Percentiles rank a stretch among this genome's conserved stretches.
phyloP scores from a whole-genome alignment of 2,888 invertebrate species.

The Chrysopilus asiliformis region DNA sequence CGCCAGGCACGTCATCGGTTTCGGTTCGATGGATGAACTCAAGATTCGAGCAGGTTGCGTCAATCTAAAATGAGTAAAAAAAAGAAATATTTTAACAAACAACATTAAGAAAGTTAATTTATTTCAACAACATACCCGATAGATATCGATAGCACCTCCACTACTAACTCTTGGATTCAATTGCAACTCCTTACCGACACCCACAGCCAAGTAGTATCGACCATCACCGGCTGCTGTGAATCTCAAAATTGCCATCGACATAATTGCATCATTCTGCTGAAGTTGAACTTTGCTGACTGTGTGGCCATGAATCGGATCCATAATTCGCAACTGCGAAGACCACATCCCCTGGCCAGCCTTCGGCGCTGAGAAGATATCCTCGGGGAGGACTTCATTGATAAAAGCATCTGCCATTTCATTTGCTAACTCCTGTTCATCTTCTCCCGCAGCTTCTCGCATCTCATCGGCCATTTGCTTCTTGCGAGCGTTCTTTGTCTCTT shows the following conservation, averaged over 20 bases:
- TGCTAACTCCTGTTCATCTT: conserved; percentile 89
- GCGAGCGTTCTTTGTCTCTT: conserved; percentile 85
- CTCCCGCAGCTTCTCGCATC: conserved; percentile 93
- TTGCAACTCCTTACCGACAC: conserved; percentile 80
- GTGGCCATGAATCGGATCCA: conserved; percentile 71
- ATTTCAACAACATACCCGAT: conserved; percentile 31
- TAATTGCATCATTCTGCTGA: conserved; percentile 93
- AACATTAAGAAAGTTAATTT: not conserved
- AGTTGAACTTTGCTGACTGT: conserved; percentile 67
- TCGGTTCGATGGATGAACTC: conserved; percentile 90
- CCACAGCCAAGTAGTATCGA: conserved; percentile 58
- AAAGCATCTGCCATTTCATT: conserved; percentile 97
- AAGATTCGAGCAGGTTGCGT: conserved; percentile 65
- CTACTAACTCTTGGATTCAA: conserved; percentile 74
- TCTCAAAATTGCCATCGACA: conserved; percentile 71
- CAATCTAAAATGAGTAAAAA: conserved; percentile 30
- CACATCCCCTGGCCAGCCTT: conserved; percentile 94
- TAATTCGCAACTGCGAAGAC: conserved; percentile 80
- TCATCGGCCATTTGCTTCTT: conserved; percentile 94
- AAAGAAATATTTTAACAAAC: not conserved
- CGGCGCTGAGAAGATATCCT: conserved; percentile 87
- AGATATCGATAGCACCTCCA: conserved; percentile 78
- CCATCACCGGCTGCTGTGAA: conserved; percentile 49
- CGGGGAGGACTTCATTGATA: conserved; percentile 85
- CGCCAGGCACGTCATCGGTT: conserved; percentile 82